These are phyloP conservation scores for Dallia pectoralis DNA, from an alignment of 2,797 vertebrate genomes.

Conservation along the genomic window DNA sequence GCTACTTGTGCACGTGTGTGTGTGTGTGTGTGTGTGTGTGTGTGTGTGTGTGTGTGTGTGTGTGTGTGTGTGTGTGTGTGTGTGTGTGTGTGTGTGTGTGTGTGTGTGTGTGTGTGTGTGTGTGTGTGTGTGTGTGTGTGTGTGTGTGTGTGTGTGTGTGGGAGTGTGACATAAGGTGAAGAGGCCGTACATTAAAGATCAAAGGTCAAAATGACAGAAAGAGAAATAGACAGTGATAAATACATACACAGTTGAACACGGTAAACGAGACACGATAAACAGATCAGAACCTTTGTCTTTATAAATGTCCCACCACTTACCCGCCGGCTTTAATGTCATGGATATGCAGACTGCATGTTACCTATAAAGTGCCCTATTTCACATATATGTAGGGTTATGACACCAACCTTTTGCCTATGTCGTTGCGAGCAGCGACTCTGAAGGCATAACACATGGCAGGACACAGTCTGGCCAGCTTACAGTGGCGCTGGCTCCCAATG, in stretches of 20 bases:
- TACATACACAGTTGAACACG: neutral
- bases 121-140: neutral
- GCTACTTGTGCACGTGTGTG: neutral
- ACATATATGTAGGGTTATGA: neutral
- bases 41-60: slow-evolving; percentile 1
- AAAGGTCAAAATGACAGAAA: neutral
- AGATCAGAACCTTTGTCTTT: too few species aligned
- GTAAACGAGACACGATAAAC: neutral
- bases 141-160: neutral
- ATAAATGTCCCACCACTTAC: too few species aligned
- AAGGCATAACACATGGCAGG: slow-evolving; percentile 94
- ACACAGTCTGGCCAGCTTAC: slow-evolving; percentile 88
- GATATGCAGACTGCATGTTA: neutral
- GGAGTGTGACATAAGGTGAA: neutral
- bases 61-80: neutral
- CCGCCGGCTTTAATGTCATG: too few species aligned
- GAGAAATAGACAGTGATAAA: neutral
- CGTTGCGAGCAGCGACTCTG: slow-evolving; percentile 91
- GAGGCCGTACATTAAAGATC: neutral
- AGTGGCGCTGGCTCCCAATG: slow-evolving; percentile 93
- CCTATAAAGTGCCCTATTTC: neutral
- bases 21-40: neutral
- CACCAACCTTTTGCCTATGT: slow-evolving; percentile 89
- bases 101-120: neutral
- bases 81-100: neutral